Evolutionary conservation across 2,888 invertebrate genomes (phyloP).

Genomic region (Acleris holmiana): DNA sequence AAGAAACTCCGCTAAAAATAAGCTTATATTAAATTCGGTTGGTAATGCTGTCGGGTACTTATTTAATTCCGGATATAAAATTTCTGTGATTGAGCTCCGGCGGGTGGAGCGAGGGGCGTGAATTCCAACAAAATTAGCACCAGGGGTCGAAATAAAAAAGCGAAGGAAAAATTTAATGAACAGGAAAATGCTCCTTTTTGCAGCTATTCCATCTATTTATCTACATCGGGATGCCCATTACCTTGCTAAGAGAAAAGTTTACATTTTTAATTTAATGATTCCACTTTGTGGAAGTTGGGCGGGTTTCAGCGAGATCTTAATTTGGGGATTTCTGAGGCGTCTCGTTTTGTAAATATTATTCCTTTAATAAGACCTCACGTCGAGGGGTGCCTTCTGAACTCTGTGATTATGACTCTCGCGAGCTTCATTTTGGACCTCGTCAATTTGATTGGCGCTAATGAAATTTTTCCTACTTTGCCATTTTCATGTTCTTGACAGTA

Average conservation of each 20-base stretch:
- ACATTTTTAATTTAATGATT: slow-evolving; percentile 86
- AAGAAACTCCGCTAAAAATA: slow-evolving; percentile 72
- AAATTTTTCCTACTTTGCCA: slow-evolving; percentile 81
- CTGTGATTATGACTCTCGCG: slow-evolving; percentile 83
- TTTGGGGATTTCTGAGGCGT: slow-evolving; percentile 85
- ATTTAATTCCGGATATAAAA: slow-evolving; percentile 85
- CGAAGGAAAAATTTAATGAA: slow-evolving; percentile 86
- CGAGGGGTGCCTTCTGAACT: slow-evolving; percentile 80
- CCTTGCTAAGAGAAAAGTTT: slow-evolving; percentile 86
- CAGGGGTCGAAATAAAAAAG: slow-evolving; percentile 85
- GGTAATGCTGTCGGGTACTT: slow-evolving; percentile 81
- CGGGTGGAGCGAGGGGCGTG: slow-evolving; percentile 83
- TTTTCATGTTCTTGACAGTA: slow-evolving; percentile 82
- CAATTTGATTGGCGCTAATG: slow-evolving; percentile 85
- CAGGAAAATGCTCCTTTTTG: slow-evolving; percentile 86
- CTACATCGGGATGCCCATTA: slow-evolving; percentile 85
- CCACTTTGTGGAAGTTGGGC: slow-evolving; percentile 85
- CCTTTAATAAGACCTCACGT: slow-evolving; percentile 85
- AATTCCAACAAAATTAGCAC: slow-evolving; percentile 86
- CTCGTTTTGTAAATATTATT: slow-evolving; percentile 85
- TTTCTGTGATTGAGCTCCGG: slow-evolving; percentile 84
- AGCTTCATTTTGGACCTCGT: slow-evolving; percentile 84
- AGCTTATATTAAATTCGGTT: slow-evolving; percentile 79
- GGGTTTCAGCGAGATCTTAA: slow-evolving; percentile 84
- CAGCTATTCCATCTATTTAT: slow-evolving; percentile 85